Percentiles rank a stretch among this genome's conserved stretches.
These are phyloP conservation scores for Druon quercuslanigerum DNA, from an alignment of 1,140 invertebrate genomes.

Conservation along the genomic window DNA sequence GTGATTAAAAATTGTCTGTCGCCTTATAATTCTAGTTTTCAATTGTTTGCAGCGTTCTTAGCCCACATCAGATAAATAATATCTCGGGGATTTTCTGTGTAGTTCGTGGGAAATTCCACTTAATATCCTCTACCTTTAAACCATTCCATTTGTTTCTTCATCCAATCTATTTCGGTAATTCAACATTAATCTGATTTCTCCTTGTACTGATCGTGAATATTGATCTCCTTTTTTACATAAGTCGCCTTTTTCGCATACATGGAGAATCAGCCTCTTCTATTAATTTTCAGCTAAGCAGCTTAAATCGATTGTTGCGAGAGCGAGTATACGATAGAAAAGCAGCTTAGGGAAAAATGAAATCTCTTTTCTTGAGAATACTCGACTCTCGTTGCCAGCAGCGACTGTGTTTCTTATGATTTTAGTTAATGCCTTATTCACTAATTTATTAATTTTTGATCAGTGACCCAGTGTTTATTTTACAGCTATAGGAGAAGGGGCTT, in stretches of 20 bases:
- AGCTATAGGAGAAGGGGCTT: conserved; percentile 75
- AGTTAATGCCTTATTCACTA: conserved; percentile 69
- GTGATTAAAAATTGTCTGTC: no score
- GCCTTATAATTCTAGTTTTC: no score
- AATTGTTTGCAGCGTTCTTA: no score
- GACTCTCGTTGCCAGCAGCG: conserved; percentile 55
- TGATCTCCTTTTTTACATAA: background rate
- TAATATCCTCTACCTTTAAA: conserved; percentile 10
- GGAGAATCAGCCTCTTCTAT: conserved; percentile 51
- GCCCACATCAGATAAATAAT: no score
- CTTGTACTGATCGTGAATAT: conserved; percentile 36
- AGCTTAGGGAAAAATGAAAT: background rate
- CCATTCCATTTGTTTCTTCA: conserved; percentile 26
- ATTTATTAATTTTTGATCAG: conserved; percentile 72
- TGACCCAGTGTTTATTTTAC: conserved; percentile 73
- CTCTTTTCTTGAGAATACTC: conserved; percentile 40
- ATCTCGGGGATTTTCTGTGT: conserved; percentile 49
- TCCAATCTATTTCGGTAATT: conserved; percentile 42
- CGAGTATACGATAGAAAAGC: background rate
- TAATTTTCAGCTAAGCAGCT: conserved; percentile 64
- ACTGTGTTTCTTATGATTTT: conserved; percentile 63
- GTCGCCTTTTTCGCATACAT: conserved; percentile 44
- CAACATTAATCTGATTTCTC: conserved; percentile 42
- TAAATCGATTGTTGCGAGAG: conserved; percentile 37
- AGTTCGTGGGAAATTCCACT: conserved; percentile 29